Conservation (phyloP, 2,797 vertebrate genomes). For the Poecilia wingei region DNA sequence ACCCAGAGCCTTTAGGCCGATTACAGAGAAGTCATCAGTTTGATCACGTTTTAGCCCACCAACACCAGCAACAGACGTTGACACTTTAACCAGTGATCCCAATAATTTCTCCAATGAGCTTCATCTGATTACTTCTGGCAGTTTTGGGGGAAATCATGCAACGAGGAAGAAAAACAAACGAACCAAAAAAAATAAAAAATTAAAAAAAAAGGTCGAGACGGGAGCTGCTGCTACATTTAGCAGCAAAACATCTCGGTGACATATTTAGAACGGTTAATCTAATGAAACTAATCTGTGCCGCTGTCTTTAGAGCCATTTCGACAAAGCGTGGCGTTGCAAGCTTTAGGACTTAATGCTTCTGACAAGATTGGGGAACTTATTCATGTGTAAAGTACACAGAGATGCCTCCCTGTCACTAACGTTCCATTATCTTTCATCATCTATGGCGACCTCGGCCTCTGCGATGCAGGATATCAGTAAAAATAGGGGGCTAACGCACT, state of each 20-base stretch:
- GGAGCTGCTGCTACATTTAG: neutral
- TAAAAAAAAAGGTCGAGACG: neutral
- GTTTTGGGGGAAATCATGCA: neutral
- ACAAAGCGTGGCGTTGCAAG: conserved; percentile 10
- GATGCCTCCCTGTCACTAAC: conserved; percentile 52
- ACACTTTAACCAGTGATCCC: conserved; percentile 8
- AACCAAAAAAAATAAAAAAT: neutral
- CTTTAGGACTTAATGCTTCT: conserved; percentile 41
- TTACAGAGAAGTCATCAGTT: neutral
- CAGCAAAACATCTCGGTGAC: conserved; percentile 1
- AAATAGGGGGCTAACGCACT: conserved; percentile 39
- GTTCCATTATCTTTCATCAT: conserved; percentile 55
- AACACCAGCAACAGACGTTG: neutral
- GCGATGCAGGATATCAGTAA: conserved; percentile 14
- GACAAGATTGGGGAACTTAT: conserved; percentile 40
- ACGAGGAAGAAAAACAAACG: neutral
- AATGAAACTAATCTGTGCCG: conserved; percentile 7
- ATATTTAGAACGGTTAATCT: neutral
- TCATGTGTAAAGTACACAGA: conserved; percentile 65
- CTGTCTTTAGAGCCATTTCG: conserved; percentile 10
- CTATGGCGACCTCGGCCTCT: conserved; percentile 30
- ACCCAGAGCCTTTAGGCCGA: neutral
- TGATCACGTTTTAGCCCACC: neutral
- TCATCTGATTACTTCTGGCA: neutral
- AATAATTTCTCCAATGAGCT: neutral